These are phyloP conservation scores for Phrynocephalus forsythii DNA, from an alignment of 2,797 vertebrate genomes.

Conservation along the genomic window DNA sequence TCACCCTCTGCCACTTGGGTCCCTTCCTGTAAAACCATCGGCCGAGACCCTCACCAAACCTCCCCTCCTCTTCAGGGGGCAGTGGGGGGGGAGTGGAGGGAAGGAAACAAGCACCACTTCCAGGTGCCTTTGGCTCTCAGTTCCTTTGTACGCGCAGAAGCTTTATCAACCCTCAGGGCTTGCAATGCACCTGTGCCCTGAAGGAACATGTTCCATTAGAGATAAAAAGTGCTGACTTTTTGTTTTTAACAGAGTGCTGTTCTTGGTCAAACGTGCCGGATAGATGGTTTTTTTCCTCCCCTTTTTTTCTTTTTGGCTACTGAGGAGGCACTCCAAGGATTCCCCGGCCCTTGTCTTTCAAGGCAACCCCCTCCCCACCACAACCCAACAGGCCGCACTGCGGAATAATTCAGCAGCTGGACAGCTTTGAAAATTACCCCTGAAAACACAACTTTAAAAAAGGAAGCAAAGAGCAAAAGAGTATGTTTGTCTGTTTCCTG, in stretches of 20 bases:
- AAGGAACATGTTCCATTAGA: not conserved
- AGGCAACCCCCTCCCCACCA: not conserved
- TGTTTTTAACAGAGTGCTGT: not conserved
- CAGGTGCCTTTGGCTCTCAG: not conserved
- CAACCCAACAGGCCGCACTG: not conserved
- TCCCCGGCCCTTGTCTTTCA: too few species aligned
- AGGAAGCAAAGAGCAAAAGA: not conserved
- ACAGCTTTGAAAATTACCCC: not conserved
- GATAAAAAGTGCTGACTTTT: not conserved
- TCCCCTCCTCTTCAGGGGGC: slow-evolving; percentile 14
- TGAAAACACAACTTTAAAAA: not conserved
- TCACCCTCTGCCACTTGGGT: not conserved
- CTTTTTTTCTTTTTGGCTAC: too few species aligned
- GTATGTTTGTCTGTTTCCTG: not conserved
- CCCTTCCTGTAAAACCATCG: not conserved
- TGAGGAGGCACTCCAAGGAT: not conserved
- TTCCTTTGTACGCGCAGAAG: too few species aligned
- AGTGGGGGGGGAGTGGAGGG: too few species aligned
- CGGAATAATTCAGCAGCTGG: not conserved
- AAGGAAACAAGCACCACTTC: not conserved
- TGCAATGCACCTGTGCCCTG: not conserved
- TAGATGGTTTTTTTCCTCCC: too few species aligned
- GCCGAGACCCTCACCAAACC: slow-evolving; percentile 21
- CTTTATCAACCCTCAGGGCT: not conserved
- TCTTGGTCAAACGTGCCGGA: too few species aligned